A percentile compares a stretch with the other conserved stretches of the same genome.
Conservation (phyloP, 1,140 invertebrate genomes). For the Vanessa atalanta region DNA sequence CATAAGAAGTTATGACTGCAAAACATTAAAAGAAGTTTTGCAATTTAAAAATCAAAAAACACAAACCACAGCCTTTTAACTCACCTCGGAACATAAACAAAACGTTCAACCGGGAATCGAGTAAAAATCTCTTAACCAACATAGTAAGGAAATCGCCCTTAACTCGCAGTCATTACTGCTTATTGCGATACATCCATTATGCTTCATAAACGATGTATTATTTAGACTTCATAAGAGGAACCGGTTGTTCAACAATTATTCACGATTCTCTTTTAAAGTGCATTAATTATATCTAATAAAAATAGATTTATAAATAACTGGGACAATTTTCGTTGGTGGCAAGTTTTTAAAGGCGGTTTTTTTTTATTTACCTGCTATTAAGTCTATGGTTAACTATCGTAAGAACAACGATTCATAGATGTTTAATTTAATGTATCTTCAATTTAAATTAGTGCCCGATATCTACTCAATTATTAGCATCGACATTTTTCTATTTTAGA, state of each 20-base stretch:
- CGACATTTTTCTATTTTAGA: no score
- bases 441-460: no score
- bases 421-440: no score
- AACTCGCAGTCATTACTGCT: slow-evolving; percentile 52
- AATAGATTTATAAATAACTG: no score
- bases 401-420: no score
- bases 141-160: slow-evolving; percentile 58
- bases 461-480: no score
- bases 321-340: no score
- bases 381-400: no score
- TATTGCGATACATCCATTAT: slow-evolving; percentile 60
- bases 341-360: no score
- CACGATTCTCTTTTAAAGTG: neutral
- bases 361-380: no score
- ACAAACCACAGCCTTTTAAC: neutral
- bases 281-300: no score
- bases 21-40: neutral
- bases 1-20: no score
- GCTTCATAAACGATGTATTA: slow-evolving; percentile 12
- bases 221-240: neutral
- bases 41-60: neutral
- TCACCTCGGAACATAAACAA: neutral
- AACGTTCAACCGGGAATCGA: slow-evolving; percentile 29
- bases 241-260: neutral
- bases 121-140: slow-evolving; percentile 51